Evolutionary conservation across 2,888 invertebrate species (phyloP).

Genomic region (Belgica antarctica): DNA sequence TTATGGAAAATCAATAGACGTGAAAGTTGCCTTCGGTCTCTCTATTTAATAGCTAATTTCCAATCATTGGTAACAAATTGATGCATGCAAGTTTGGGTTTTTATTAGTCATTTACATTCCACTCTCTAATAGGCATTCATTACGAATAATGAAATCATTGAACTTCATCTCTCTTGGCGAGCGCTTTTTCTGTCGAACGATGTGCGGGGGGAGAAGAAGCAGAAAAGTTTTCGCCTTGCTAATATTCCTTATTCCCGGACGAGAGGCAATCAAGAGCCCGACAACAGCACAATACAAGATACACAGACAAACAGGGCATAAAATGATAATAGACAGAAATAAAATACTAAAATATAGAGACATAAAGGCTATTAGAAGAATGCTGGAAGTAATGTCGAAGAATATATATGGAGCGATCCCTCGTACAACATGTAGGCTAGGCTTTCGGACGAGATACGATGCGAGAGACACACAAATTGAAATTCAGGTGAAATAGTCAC

Average conservation of each 20-base stretch:
- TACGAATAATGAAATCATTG: conserved; percentile 43
- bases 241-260: not conserved
- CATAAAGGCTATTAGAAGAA: conserved; percentile 35
- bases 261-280: not conserved
- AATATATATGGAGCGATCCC: conserved; percentile 19
- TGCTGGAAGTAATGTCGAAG: conserved; percentile 38
- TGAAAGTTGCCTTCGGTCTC: not conserved
- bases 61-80: conserved; percentile 42
- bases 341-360: conserved; percentile 41
- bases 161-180: conserved; percentile 30
- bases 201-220: not conserved
- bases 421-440: conserved; percentile 12
- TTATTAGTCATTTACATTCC: conserved; percentile 38
- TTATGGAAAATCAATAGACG: conserved; percentile 37
- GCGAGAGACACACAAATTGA: conserved; percentile 25
- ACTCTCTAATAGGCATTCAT: conserved; percentile 33
- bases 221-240: conserved; percentile 3
- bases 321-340: conserved; percentile 43
- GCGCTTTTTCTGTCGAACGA: not conserved
- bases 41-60: conserved; percentile 39
- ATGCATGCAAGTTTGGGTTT: conserved; percentile 29
- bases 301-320: conserved; percentile 27
- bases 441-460: not conserved
- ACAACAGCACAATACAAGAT: conserved; percentile 7
- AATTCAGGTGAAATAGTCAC: conserved; percentile 44